Evolutionary conservation across 1,140 invertebrate genomes (phyloP).

Genomic region (Drosophila erecta): DNA sequence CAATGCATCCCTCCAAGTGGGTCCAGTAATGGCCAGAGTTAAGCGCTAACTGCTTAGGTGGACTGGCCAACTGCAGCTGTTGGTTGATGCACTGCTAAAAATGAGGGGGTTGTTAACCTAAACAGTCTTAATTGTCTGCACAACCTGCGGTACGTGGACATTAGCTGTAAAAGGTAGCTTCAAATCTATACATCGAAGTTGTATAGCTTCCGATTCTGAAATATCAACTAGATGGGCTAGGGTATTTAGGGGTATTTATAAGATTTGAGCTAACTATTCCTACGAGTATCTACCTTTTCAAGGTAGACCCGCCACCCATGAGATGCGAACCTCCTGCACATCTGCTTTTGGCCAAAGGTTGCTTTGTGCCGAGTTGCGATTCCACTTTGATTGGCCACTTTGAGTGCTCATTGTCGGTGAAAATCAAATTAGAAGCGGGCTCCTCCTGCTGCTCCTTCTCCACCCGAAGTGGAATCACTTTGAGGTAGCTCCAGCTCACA

Average conservation of each 20-base stretch:
- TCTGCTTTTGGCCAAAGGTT: conserved; percentile 12
- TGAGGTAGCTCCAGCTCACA: conserved; percentile 18
- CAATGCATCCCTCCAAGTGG: conserved; percentile 6
- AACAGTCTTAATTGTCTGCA: no score
- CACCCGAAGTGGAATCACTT: background rate
- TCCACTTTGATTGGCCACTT: conserved; percentile 42
- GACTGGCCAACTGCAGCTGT: conserved; percentile 19
- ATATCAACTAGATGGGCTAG: no score
- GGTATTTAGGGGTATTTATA: no score
- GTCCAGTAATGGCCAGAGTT: conserved; percentile 50
- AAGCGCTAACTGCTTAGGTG: conserved; percentile 20
- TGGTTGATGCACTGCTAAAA: conserved; percentile 1
- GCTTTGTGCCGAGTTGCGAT: conserved; percentile 15
- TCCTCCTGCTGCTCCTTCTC: background rate
- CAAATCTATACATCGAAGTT: no score
- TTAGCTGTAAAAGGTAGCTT: no score
- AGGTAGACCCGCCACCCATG: no score
- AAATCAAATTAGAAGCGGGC: conserved; percentile 39
- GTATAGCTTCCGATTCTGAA: no score
- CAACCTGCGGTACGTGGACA: no score
- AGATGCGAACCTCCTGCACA: no score
- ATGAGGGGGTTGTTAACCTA: background rate
- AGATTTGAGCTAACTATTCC: no score
- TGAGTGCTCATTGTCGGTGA: conserved; percentile 40
- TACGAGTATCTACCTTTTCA: no score